Conservation (phyloP, 1,140 invertebrate species). For the Leptonema lineaticorne region DNA sequence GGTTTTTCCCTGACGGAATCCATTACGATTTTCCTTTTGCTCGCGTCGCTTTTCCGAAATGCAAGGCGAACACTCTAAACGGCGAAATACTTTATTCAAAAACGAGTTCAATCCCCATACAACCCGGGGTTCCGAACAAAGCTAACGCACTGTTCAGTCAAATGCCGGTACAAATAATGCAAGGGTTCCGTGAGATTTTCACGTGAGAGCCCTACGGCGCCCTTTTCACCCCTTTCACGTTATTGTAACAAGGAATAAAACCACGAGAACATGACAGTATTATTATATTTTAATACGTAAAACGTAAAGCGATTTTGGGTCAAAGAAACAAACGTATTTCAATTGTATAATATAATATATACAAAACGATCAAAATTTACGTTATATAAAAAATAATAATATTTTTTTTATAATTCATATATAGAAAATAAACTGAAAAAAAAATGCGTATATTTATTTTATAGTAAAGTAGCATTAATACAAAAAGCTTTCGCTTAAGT, state of each 20-base stretch:
- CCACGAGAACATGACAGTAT: too few species aligned
- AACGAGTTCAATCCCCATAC: neutral
- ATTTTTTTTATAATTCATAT: too few species aligned
- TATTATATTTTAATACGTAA: too few species aligned
- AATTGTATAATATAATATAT: too few species aligned
- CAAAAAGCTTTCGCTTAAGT: too few species aligned
- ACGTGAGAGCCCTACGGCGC: neutral
- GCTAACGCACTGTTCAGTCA: neutral
- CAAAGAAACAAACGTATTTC: too few species aligned
- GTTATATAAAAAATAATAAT: too few species aligned
- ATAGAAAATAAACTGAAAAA: too few species aligned
- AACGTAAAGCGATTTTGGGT: too few species aligned
- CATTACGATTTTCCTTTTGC: slow-evolving; percentile 38
- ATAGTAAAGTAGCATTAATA: neutral
- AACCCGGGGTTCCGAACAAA: slow-evolving; percentile 7
- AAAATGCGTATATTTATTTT: neutral
- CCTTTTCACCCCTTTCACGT: neutral
- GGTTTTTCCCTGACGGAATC: slow-evolving; percentile 36
- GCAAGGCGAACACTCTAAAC: slow-evolving; percentile 29
- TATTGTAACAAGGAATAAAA: too few species aligned
- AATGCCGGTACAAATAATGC: slow-evolving; percentile 10
- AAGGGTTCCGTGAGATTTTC: neutral
- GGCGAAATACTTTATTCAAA: slow-evolving; percentile 37
- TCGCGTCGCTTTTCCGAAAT: slow-evolving; percentile 36
- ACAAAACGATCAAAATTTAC: too few species aligned